phyloP scores from a whole-genome alignment of 2,113 vertebrate genomes.

The Struthio camelus region DNA sequence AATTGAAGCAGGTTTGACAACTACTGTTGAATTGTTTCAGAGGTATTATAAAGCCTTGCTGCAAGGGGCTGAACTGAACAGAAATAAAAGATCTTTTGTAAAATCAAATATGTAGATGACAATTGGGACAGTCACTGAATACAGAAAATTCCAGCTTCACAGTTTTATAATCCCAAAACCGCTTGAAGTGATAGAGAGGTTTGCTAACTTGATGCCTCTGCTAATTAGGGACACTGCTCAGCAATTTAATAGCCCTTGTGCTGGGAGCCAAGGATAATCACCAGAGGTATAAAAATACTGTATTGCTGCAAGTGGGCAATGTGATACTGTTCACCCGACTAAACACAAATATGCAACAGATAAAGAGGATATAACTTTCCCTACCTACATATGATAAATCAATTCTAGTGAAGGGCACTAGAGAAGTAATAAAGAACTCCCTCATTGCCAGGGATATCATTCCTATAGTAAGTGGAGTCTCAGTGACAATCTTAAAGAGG shows the following conservation, averaged over 20 bases:
- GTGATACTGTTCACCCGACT: not conserved
- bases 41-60: conserved; percentile 2
- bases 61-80: not conserved
- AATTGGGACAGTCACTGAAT: not conserved
- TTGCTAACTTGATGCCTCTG: not conserved
- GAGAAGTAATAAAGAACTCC: not conserved
- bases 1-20: conserved; percentile 55
- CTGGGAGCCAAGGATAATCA: not conserved
- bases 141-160: not conserved
- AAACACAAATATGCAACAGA: not conserved
- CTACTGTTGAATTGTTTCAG: conserved; percentile 33
- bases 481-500: not conserved
- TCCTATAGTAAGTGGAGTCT: not conserved
- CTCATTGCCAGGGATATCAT: not conserved
- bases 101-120: conserved; percentile 29
- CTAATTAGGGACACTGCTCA: conserved; percentile 17
- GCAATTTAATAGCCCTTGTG: not conserved
- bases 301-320: rapidly evolving
- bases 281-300: not conserved
- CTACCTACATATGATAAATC: not conserved
- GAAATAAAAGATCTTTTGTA: conserved; percentile 47
- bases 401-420: not conserved
- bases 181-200: not conserved
- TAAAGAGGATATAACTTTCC: not conserved
- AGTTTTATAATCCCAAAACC: conserved; percentile 2